phyloP scores from a whole-genome alignment of 2,888 invertebrate species.

The Idaea aversata region DNA sequence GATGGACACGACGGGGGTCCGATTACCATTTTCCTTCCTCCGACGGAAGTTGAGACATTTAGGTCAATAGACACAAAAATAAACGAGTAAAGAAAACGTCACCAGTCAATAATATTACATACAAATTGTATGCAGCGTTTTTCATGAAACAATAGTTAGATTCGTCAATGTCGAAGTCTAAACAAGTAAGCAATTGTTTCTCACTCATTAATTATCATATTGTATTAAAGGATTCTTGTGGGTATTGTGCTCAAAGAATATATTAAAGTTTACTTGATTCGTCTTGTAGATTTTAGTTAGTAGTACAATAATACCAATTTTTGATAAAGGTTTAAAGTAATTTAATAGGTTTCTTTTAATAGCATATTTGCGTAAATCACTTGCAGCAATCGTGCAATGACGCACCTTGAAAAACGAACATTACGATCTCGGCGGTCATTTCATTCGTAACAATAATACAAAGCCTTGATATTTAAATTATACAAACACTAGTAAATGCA shows the following conservation, averaged over 20 bases:
- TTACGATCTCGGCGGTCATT: not conserved
- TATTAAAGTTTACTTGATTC: not conserved
- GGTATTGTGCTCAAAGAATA: not conserved
- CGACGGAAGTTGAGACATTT: not conserved
- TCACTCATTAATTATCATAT: not conserved
- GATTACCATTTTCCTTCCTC: not conserved
- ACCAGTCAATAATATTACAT: not conserved
- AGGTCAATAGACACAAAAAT: not conserved
- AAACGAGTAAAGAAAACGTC: not conserved
- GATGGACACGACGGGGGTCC: not conserved
- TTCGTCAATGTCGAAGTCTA: not conserved
- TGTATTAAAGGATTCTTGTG: not conserved
- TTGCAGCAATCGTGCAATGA: not conserved
- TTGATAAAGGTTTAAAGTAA: not conserved
- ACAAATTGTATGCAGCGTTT: not conserved
- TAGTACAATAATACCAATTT: too few species aligned
- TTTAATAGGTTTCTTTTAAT: not conserved
- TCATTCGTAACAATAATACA: not conserved
- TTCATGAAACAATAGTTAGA: not conserved
- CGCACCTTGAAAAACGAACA: not conserved
- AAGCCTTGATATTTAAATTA: not conserved
- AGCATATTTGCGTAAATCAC: not conserved
- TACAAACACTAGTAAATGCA: not conserved
- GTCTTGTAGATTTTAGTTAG: not conserved
- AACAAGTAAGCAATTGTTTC: conserved; percentile 1